Percentiles rank a stretch among this genome's conserved stretches.
Conservation (phyloP, 1,140 invertebrate species). For the Apis cerana region DNA sequence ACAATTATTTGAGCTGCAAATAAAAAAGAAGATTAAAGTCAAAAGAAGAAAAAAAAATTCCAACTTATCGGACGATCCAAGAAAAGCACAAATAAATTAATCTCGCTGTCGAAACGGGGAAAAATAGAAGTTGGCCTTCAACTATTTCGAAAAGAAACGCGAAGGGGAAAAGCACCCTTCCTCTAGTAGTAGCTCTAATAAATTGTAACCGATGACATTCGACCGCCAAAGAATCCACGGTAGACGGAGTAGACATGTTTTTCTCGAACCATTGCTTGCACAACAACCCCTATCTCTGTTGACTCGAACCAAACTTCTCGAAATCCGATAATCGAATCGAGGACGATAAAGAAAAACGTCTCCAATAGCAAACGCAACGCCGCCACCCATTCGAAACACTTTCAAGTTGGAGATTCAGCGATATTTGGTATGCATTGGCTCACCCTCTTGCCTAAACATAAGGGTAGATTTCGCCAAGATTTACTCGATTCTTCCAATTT, state of each 20-base stretch:
- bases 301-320: background rate
- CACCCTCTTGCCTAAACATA: slow-evolving; percentile 21
- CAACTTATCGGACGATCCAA: background rate
- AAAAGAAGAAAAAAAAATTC: too few species aligned
- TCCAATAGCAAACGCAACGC: slow-evolving; percentile 5
- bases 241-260: slow-evolving; percentile 29
- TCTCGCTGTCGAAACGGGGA: slow-evolving; percentile 35
- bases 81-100: slow-evolving; percentile 58
- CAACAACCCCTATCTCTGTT: background rate
- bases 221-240: background rate
- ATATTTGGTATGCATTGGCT: slow-evolving; percentile 74
- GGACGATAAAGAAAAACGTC: background rate
- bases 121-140: slow-evolving; percentile 10
- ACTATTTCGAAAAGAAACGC: background rate
- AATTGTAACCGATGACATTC: slow-evolving; percentile 29
- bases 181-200: slow-evolving; percentile 29
- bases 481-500: background rate
- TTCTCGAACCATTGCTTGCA: slow-evolving; percentile 14
- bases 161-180: background rate
- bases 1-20: too few species aligned
- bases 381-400: slow-evolving; percentile 34
- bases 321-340: slow-evolving; percentile 57
- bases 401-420: slow-evolving; percentile 66
- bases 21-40: background rate
- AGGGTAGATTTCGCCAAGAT: slow-evolving; percentile 2